These are phyloP conservation scores for Griposia aprilina DNA, from an alignment of 2,888 invertebrate genomes.

Conservation along the genomic window DNA sequence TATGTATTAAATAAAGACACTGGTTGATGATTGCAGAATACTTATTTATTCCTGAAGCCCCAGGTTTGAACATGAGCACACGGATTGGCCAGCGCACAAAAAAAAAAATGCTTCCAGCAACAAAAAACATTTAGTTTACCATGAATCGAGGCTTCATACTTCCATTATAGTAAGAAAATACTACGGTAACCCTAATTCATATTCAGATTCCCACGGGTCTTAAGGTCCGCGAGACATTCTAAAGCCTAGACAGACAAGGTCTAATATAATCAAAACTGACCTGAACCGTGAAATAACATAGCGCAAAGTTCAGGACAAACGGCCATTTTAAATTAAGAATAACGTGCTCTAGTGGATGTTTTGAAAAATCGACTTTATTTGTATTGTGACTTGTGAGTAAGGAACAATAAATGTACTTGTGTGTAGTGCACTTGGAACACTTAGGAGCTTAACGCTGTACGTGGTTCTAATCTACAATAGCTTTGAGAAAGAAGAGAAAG, in stretches of 20 bases:
- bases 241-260: slow-evolving; percentile 3
- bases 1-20: no score
- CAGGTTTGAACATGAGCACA: no score
- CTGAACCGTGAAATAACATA: slow-evolving; percentile 18
- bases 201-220: slow-evolving; percentile 15
- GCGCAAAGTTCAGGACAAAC: slow-evolving; percentile 2
- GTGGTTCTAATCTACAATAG: slow-evolving; percentile 48
- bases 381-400: slow-evolving; percentile 33
- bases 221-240: slow-evolving; percentile 4
- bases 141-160: background rate
- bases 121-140: no score
- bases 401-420: slow-evolving; percentile 40
- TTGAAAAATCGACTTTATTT: slow-evolving; percentile 31
- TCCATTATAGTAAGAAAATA: background rate
- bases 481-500: slow-evolving; percentile 4
- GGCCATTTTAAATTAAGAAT: slow-evolving; percentile 6
- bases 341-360: slow-evolving; percentile 13
- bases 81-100: no score
- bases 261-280: slow-evolving; percentile 36
- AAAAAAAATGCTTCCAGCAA: no score
- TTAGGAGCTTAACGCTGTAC: slow-evolving; percentile 35
- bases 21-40: no score
- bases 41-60: no score
- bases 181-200: slow-evolving; percentile 12
- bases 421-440: slow-evolving; percentile 54